phyloP scores from a whole-genome alignment of 1,140 invertebrate species.

The Zaprionus ghesquierei region DNA sequence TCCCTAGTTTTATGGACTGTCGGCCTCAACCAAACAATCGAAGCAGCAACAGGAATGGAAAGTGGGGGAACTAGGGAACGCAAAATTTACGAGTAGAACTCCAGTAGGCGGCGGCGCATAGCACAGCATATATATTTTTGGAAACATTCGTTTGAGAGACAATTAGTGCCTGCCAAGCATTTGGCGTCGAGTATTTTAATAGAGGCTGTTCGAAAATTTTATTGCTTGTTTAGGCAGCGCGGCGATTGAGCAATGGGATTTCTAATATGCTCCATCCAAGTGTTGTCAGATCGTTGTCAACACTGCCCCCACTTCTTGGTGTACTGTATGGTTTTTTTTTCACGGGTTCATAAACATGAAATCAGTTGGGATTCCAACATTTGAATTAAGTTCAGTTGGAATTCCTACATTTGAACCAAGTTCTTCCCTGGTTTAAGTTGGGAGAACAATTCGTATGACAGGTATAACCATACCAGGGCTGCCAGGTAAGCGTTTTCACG shows the following conservation, averaged over 20 bases:
- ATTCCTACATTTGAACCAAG: too few species aligned
- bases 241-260: slow-evolving; percentile 22
- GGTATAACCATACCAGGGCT: too few species aligned
- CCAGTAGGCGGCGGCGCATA: background rate
- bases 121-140: slow-evolving; percentile 47
- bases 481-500: too few species aligned
- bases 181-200: slow-evolving; percentile 56
- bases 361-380: too few species aligned
- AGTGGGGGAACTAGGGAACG: too few species aligned
- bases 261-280: slow-evolving; percentile 18
- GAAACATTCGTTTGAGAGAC: slow-evolving; percentile 44
- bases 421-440: too few species aligned
- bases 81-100: background rate
- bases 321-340: background rate
- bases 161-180: slow-evolving; percentile 71
- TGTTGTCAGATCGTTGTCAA: slow-evolving; percentile 46
- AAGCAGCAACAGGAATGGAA: background rate
- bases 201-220: slow-evolving; percentile 62
- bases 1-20: slow-evolving; percentile 56
- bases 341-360: too few species aligned
- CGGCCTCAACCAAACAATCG: too few species aligned
- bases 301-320: background rate
- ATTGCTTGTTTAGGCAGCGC: slow-evolving; percentile 53
- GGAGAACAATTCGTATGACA: too few species aligned
- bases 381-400: too few species aligned